These are phyloP conservation scores for Lithophane semibrunnea DNA, from an alignment of 2,888 invertebrate species.

Conservation along the genomic window DNA sequence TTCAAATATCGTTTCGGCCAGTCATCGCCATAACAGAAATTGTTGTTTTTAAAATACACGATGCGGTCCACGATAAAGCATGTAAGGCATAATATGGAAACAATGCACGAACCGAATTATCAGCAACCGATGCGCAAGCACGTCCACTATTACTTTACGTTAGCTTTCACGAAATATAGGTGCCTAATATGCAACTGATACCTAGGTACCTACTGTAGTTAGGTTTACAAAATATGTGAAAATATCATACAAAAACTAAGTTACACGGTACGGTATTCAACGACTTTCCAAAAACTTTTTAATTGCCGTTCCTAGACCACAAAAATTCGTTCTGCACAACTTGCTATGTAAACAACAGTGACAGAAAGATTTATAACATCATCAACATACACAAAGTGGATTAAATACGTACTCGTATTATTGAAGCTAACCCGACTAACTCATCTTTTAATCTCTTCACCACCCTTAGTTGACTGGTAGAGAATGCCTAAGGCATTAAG, in stretches of 20 bases:
- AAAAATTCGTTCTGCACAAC: neutral
- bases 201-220: neutral
- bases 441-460: too few relatives aligned
- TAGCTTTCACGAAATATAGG: slow-evolving; percentile 23
- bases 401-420: too few relatives aligned
- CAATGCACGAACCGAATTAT: slow-evolving; percentile 38
- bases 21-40: neutral
- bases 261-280: neutral
- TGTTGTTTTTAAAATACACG: neutral
- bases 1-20: neutral
- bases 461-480: too few relatives aligned
- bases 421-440: too few relatives aligned
- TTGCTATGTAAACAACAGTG: too few relatives aligned
- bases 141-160: slow-evolving; percentile 47
- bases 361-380: too few relatives aligned
- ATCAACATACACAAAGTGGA: too few relatives aligned
- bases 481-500: too few relatives aligned
- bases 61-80: slow-evolving; percentile 3
- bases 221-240: neutral
- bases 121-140: slow-evolving; percentile 45
- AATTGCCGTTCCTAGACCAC: too few relatives aligned
- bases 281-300: neutral
- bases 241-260: neutral
- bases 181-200: neutral
- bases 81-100: slow-evolving; percentile 18